phyloP scores from a whole-genome alignment of 2,113 vertebrate species.

The Pomatostomus ruficeps region DNA sequence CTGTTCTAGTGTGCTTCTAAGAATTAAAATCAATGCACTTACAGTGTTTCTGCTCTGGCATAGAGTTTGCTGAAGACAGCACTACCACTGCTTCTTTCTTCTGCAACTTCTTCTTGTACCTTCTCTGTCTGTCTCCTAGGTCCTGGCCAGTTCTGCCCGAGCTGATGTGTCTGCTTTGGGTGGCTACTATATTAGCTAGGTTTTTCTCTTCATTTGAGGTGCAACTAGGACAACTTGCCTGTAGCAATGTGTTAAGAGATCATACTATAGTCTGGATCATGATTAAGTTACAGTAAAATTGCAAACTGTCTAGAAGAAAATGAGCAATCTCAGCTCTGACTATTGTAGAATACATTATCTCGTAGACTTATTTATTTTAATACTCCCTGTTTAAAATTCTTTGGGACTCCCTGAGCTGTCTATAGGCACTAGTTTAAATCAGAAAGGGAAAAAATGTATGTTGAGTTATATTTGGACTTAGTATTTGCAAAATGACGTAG shows the following conservation, averaged over 20 bases:
- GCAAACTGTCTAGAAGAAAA: conserved; percentile 2
- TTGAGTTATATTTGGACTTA: neutral
- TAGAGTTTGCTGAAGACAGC: neutral
- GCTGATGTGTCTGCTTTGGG: neutral
- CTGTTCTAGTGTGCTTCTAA: neutral
- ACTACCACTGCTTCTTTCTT: neutral
- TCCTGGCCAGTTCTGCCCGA: neutral
- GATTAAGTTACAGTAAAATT: conserved; percentile 20
- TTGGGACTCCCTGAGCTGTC: neutral
- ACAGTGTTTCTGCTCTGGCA: neutral
- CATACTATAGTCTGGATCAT: neutral
- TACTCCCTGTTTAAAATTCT: conserved; percentile 6
- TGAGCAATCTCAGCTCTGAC: conserved; percentile 1
- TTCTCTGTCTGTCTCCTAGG: neutral
- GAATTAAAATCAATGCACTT: neutral
- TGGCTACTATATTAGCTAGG: neutral
- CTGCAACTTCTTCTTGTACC: neutral
- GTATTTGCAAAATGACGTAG: neutral
- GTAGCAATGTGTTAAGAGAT: neutral
- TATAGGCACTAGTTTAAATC: neutral
- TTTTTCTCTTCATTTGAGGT: neutral
- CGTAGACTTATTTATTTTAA: conserved; percentile 25
- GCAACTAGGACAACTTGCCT: neutral
- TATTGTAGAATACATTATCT: neutral
- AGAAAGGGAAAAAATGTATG: neutral